These are phyloP conservation scores for Amphipyra tragopoginis DNA, from an alignment of 2,888 invertebrate genomes.

Conservation along the genomic window DNA sequence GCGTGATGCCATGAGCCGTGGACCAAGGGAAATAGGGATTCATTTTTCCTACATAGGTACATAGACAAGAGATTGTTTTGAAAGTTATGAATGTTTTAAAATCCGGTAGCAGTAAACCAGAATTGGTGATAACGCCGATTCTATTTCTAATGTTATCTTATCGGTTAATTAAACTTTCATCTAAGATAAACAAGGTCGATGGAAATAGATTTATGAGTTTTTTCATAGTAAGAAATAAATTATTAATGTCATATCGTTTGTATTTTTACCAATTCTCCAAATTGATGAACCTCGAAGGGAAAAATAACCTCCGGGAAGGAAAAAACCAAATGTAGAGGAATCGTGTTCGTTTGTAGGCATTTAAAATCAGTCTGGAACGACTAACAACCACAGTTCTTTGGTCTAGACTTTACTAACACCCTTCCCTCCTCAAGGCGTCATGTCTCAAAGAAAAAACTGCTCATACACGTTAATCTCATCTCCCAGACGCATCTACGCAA, in stretches of 20 bases:
- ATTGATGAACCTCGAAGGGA: too few relatives aligned
- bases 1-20: too few relatives aligned
- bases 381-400: background rate
- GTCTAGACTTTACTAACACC: conserved; percentile 18
- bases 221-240: too few relatives aligned
- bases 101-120: conserved; percentile 21
- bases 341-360: background rate
- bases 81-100: conserved; percentile 11
- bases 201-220: conserved; percentile 14
- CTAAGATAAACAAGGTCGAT: conserved; percentile 41
- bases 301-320: too few relatives aligned
- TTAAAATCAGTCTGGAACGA: background rate
- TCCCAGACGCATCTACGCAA: conserved; percentile 8
- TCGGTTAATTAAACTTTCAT: conserved; percentile 48
- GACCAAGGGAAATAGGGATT: too few relatives aligned
- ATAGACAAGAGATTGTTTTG: conserved; percentile 17
- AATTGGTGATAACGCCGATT: conserved; percentile 32
- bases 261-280: too few relatives aligned
- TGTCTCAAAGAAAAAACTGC: conserved; percentile 14
- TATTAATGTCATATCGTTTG: too few relatives aligned
- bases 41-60: too few relatives aligned
- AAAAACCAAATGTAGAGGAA: too few relatives aligned
- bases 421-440: conserved; percentile 2
- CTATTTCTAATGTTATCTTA: conserved; percentile 44
- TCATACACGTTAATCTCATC: conserved; percentile 16